phyloP scores from a whole-genome alignment of 1,140 invertebrate species.

The Coptotermes formosanus region DNA sequence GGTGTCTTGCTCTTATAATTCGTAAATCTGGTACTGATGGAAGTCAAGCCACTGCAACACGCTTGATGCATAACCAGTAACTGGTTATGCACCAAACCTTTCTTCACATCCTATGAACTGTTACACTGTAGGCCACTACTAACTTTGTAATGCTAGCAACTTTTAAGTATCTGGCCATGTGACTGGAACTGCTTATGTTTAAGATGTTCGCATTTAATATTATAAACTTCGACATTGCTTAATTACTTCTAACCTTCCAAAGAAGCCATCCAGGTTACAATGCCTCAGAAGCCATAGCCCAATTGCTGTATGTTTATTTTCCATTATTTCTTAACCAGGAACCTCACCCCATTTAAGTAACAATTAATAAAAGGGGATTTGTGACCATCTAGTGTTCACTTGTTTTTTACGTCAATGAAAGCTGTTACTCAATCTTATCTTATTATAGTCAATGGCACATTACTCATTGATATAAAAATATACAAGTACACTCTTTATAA shows the following conservation, averaged over 20 bases:
- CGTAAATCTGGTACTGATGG: no score
- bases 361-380: background rate
- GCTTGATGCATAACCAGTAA: no score
- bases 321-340: background rate
- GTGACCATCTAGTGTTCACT: background rate
- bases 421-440: background rate
- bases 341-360: conserved; percentile 8
- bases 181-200: background rate
- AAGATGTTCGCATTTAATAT: background rate
- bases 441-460: background rate
- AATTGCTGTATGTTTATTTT: background rate
- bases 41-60: no score
- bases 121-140: background rate
- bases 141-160: background rate
- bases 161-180: conserved; percentile 1
- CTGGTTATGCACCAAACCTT: no score
- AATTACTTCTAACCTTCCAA: background rate
- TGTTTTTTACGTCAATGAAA: background rate
- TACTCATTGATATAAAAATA: background rate
- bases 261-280: background rate
- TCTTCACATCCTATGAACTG: no score
- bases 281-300: background rate
- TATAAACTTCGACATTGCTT: background rate
- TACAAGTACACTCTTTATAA: background rate
- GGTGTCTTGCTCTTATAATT: no score